Conservation (phyloP, 2,888 invertebrate genomes). For the Suillia variegata region DNA sequence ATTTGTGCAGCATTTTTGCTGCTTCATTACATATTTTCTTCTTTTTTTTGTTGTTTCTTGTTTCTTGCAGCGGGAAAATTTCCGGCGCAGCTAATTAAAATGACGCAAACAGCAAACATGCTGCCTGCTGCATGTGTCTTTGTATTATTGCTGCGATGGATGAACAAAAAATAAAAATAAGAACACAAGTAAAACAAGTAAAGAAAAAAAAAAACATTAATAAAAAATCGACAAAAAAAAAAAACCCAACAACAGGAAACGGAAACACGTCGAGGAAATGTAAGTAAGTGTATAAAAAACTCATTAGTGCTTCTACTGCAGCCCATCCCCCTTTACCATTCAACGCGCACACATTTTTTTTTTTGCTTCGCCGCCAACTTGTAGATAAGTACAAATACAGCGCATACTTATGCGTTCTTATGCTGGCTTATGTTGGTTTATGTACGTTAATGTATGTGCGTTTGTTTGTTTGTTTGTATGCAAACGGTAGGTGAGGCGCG, state of each 20-base stretch:
- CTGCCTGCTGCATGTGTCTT: slow-evolving; percentile 1
- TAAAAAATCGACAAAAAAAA: background rate
- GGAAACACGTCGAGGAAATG: slow-evolving; percentile 23
- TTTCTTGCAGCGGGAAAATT: slow-evolving; percentile 35
- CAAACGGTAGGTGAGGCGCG: too few species aligned
- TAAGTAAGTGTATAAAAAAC: slow-evolving; percentile 16
- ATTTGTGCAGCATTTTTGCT: too few species aligned
- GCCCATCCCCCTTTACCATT: background rate
- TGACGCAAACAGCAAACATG: slow-evolving; percentile 39
- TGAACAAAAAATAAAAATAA: background rate
- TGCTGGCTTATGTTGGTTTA: too few species aligned
- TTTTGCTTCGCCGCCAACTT: too few species aligned
- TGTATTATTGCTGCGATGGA: background rate
- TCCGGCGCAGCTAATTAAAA: slow-evolving; percentile 50
- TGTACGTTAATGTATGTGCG: too few species aligned
- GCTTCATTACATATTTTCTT: slow-evolving; percentile 13
- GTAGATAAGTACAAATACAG: too few species aligned
- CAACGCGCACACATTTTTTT: background rate
- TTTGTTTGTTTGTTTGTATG: too few species aligned
- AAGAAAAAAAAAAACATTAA: background rate
- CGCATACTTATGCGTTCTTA: too few species aligned
- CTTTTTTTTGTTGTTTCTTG: too few species aligned
- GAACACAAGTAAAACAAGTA: background rate
- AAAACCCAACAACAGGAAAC: slow-evolving; percentile 22
- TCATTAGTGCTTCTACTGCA: slow-evolving; percentile 14